Evolutionary conservation across 2,888 invertebrate genomes (phyloP).

Genomic region (Caenorhabditis sinica): DNA sequence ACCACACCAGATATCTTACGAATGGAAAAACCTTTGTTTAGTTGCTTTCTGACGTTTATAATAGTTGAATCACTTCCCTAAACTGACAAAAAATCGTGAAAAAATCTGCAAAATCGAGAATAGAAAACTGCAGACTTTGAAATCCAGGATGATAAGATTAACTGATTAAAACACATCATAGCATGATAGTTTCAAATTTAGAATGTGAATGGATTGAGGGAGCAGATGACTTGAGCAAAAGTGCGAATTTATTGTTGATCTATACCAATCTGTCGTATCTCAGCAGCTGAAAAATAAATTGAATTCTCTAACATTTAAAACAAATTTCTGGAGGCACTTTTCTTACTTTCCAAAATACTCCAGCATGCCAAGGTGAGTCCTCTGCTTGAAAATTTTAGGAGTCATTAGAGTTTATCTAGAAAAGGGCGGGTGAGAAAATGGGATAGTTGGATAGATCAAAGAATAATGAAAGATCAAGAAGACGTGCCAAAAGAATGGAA

Average conservation of each 20-base stretch:
- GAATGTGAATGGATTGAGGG: not conserved
- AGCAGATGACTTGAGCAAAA: not conserved
- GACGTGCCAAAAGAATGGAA: slow-evolving; percentile 10
- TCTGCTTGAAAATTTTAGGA: no score
- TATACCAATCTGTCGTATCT: slow-evolving; percentile 1
- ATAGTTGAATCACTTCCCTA: not conserved
- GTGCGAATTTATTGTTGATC: not conserved
- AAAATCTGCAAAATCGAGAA: no score
- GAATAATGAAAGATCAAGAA: slow-evolving; percentile 23
- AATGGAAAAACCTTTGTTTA: not conserved
- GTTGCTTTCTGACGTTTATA: not conserved
- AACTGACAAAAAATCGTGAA: no score
- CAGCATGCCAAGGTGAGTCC: slow-evolving; percentile 5
- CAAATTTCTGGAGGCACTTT: not conserved
- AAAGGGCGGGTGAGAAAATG: not conserved
- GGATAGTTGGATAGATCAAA: not conserved
- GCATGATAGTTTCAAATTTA: not conserved
- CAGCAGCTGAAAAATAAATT: slow-evolving; percentile 30
- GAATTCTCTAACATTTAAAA: not conserved
- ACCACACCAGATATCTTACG: slow-evolving; percentile 3
- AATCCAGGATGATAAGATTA: not conserved
- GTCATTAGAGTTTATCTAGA: no score
- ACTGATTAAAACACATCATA: no score
- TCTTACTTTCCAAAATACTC: not conserved
- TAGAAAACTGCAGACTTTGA: not conserved